Base-by-base conservation (phyloP, 2,797 vertebrate genomes). In the Pseudochromis fuscus region DNA sequence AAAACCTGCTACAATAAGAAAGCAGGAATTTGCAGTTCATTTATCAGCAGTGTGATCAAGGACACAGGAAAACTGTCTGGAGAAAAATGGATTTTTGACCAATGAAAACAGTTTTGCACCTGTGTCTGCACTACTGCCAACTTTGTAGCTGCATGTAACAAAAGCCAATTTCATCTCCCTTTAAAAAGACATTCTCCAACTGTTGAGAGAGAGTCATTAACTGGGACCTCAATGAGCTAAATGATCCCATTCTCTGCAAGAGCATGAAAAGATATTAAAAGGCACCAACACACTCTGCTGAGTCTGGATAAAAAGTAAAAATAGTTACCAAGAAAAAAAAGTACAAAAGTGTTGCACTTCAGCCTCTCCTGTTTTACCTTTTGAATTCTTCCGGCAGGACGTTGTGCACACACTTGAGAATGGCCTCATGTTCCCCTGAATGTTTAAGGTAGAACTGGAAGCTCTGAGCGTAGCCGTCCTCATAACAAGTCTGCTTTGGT, bases 401-500 rank as follows among this genome's bases (percentile, higher is more conserved):
- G 48, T 66, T 67, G 16, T 93, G 89, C 48, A 95, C 16, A 51
- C 92, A 84, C 35, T 90, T 82, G 67, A 42, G 62, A 78, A 96
- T 92, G 75, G 89, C 90, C 77, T 92, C 58, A 66, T 97, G 95
- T 45, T 96, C 95, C 0, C 92, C 95, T 0, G 96, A 97, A 4
- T 87, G 90, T 2, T 83, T 19, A 0, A 96, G 87, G 87, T 95
- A 97, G 23, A 93, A 78, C 24, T 87, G 88, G 61, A 96, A 96
- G 1, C 81, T 85, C 49, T 86, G 84, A 3, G 93, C 53, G 0
- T 87, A 88, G 52, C 77, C 79, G 69, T 81, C 84, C 1, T 92
- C 91, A 51, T 95, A 89, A 0, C 80, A 75, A 1, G 84, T 12
- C 83, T 94, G 66, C 65, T 75, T 92, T 89, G 91, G 84, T 67